A percentile compares a stretch with the other conserved stretches of the same genome.
phyloP scores from a whole-genome alignment of 2,888 invertebrate species.

The Branchipolynoe longqiensis region DNA sequence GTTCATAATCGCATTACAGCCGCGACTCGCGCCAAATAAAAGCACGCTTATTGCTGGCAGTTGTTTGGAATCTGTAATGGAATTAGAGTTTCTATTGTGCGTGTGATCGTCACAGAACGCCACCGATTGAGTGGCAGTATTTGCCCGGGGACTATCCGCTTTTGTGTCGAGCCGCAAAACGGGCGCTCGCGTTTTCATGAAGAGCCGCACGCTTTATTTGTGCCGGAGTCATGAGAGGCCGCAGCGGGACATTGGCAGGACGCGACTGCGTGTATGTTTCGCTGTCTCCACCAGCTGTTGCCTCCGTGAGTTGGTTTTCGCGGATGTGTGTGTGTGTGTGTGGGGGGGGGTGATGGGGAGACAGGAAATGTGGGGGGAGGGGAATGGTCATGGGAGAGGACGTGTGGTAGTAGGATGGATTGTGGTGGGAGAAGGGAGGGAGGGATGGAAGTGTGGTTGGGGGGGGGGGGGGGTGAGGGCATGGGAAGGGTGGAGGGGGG shows the following conservation, averaged over 20 bases:
- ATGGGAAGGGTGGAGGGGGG: too few species aligned
- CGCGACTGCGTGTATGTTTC: neutral
- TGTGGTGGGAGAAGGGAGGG: too few species aligned
- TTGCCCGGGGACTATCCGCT: slow-evolving; percentile 48
- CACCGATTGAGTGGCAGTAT: slow-evolving; percentile 17
- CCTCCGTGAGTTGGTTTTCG: neutral
- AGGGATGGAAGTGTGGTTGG: too few species aligned
- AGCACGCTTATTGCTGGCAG: slow-evolving; percentile 32
- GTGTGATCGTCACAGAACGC: neutral
- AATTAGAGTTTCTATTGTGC: slow-evolving; percentile 47
- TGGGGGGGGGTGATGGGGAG: too few species aligned
- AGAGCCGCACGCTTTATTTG: slow-evolving; percentile 9
- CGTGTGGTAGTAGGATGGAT: too few species aligned
- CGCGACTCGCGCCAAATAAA: slow-evolving; percentile 19
- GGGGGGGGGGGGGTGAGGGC: too few species aligned
- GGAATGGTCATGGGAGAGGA: too few species aligned
- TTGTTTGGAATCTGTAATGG: slow-evolving; percentile 53
- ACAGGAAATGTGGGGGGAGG: too few species aligned
- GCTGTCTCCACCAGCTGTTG: slow-evolving; percentile 21
- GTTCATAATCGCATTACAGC: slow-evolving; percentile 47
- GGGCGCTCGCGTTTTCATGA: slow-evolving; percentile 41
- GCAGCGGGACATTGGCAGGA: neutral
- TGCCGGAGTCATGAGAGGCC: slow-evolving; percentile 47
- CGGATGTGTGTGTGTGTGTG: too few species aligned
- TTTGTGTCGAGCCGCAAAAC: slow-evolving; percentile 47